Percentiles rank a stretch among this genome's conserved stretches.
phyloP scores from a whole-genome alignment of 2,113 vertebrate species.

The Labeo catla region DNA sequence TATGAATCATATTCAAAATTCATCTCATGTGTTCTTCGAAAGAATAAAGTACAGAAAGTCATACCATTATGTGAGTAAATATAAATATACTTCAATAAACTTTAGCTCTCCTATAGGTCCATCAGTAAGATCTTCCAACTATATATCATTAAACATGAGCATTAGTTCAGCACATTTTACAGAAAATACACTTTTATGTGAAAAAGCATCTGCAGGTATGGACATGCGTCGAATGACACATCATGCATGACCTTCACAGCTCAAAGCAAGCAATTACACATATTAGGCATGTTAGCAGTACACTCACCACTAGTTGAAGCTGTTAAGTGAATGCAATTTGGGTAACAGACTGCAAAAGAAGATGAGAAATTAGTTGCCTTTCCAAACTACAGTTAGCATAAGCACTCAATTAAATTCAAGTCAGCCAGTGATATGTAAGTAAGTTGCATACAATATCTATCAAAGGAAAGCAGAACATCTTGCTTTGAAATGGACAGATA shows the following conservation, averaged over 20 bases:
- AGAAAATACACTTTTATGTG: neutral
- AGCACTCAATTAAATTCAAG: neutral
- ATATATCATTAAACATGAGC: no score
- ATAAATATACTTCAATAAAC: neutral
- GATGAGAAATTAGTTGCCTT: slow-evolving; percentile 63
- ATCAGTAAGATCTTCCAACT: neutral
- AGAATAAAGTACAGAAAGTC: neutral
- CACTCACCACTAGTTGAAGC: slow-evolving; percentile 79
- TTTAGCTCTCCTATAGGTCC: neutral
- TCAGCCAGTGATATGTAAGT: neutral
- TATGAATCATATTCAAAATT: neutral
- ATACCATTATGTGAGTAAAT: neutral
- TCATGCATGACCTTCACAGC: slow-evolving; percentile 30
- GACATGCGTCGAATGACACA: neutral
- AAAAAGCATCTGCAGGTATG: neutral
- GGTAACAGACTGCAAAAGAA: slow-evolving; percentile 78
- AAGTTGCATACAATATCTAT: neutral
- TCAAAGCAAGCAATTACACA: slow-evolving; percentile 30
- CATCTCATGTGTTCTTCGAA: neutral
- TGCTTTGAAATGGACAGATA: neutral
- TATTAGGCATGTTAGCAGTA: slow-evolving; percentile 70
- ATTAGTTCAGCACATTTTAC: neutral
- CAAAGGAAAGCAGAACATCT: neutral
- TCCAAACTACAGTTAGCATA: slow-evolving; percentile 32
- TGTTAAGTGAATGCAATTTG: slow-evolving; percentile 75